Evolutionary conservation across 2,797 vertebrate species (phyloP).

Genomic region (Ctenopoma kingsleyae): DNA sequence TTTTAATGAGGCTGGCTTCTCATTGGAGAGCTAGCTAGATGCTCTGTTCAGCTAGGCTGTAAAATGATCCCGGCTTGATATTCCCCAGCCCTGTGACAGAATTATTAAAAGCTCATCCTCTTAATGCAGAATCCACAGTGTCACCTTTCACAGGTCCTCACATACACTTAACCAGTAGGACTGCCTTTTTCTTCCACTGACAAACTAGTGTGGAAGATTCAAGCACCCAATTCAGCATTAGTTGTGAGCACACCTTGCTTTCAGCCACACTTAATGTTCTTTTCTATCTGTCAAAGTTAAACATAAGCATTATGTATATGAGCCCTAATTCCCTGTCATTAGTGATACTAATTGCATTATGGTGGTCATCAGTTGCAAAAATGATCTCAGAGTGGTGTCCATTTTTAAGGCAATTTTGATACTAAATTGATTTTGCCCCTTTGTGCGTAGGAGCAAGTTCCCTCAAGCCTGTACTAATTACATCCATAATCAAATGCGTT

Average conservation of each 20-base stretch:
- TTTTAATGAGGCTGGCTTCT: slow-evolving; percentile 68
- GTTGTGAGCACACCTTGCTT: slow-evolving; percentile 36
- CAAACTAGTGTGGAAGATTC: slow-evolving; percentile 49
- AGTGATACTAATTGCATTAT: slow-evolving; percentile 80
- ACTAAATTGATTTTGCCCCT: slow-evolving; percentile 82
- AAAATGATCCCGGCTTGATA: slow-evolving; percentile 81
- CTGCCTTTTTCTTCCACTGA: slow-evolving; percentile 45
- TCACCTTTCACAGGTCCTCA: slow-evolving; percentile 75
- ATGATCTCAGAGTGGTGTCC: slow-evolving; percentile 80
- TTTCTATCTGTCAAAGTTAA: slow-evolving; percentile 76
- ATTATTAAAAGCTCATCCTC: slow-evolving; percentile 86
- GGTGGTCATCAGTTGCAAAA: slow-evolving; percentile 82
- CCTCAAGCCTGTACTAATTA: slow-evolving; percentile 85
- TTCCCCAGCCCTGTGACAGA: slow-evolving; percentile 79
- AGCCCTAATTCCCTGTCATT: slow-evolving; percentile 76
- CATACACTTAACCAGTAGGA: slow-evolving; percentile 49
- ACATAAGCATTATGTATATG: slow-evolving; percentile 77
- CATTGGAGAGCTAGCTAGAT: slow-evolving; percentile 54
- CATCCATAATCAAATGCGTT: slow-evolving; percentile 87
- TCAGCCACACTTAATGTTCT: slow-evolving; percentile 65
- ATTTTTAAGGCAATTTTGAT: slow-evolving; percentile 83
- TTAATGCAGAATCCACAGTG: slow-evolving; percentile 80
- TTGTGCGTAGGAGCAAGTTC: slow-evolving; percentile 75
- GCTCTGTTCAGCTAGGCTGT: slow-evolving; percentile 63
- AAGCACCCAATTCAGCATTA: slow-evolving; percentile 27